Evolutionary conservation across 2,797 vertebrate species (phyloP).

Genomic region (Artibeus jamaicensis): DNA sequence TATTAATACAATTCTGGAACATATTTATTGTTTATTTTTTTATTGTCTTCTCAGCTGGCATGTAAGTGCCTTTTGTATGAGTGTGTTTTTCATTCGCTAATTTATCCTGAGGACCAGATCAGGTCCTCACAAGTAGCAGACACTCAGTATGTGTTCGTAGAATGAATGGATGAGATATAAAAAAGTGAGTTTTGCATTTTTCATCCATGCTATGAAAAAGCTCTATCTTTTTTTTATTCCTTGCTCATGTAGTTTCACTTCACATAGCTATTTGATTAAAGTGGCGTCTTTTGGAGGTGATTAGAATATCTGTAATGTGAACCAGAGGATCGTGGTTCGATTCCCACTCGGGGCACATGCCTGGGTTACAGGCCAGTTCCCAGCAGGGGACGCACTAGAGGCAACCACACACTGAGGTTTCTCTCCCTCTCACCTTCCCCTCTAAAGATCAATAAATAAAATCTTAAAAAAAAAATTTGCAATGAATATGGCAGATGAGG

Average conservation of each 20-base stretch:
- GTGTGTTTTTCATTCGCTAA: not conserved
- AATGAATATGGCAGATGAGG: not conserved
- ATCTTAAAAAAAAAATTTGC: too few relatives aligned
- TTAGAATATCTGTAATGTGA: not conserved
- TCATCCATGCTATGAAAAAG: not conserved
- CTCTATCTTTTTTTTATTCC: not conserved
- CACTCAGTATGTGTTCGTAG: not conserved
- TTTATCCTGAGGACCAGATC: not conserved
- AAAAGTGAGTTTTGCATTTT: not conserved
- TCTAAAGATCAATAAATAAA: too few relatives aligned
- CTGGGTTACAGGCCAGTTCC: too few relatives aligned
- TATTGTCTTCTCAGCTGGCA: not conserved
- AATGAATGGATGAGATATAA: not conserved
- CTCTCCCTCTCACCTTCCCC: too few relatives aligned
- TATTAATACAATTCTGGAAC: not conserved
- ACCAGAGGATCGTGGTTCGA: too few relatives aligned
- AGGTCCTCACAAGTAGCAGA: not conserved
- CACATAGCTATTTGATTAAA: not conserved
- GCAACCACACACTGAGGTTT: too few relatives aligned
- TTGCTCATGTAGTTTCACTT: not conserved
- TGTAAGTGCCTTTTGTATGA: not conserved
- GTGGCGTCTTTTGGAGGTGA: too few relatives aligned
- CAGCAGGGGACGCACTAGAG: too few relatives aligned
- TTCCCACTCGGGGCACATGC: too few relatives aligned
- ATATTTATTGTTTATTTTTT: not conserved